Conservation (phyloP, 1,140 invertebrate species). For the Drosophila lacteicornis region DNA sequence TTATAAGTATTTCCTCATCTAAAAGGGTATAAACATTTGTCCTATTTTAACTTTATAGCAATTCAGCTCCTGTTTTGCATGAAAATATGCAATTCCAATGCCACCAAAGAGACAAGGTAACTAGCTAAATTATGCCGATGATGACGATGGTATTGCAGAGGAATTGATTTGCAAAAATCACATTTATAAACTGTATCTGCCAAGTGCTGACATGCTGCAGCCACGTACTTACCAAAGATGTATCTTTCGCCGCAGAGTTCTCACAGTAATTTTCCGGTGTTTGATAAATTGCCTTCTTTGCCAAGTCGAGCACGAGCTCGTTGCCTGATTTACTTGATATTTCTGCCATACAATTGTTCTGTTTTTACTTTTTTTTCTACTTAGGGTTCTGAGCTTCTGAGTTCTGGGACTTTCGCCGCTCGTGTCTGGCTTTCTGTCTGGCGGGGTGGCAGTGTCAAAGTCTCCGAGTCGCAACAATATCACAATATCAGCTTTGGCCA, state of each 20-base stretch:
- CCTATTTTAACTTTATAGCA: too few relatives aligned
- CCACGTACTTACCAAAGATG: background rate
- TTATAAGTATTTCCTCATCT: too few relatives aligned
- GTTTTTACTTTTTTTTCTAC: slow-evolving; percentile 8
- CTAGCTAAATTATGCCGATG: background rate
- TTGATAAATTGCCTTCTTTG: slow-evolving; percentile 14
- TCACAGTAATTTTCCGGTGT: slow-evolving; percentile 33
- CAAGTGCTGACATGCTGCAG: background rate
- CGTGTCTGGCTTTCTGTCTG: slow-evolving; percentile 37
- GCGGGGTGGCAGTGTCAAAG: slow-evolving; percentile 22
- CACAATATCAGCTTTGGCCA: slow-evolving; percentile 13
- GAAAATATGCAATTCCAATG: background rate
- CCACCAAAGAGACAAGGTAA: slow-evolving; percentile 3
- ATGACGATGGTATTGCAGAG: background rate
- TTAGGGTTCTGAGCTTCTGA: slow-evolving; percentile 1
- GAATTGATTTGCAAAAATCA: slow-evolving; percentile 3
- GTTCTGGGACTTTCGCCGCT: slow-evolving; percentile 2
- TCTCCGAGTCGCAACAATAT: slow-evolving; percentile 1
- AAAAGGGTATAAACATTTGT: too few relatives aligned
- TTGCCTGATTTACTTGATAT: slow-evolving; percentile 44
- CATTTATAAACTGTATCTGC: background rate
- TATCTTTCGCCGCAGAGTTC: slow-evolving; percentile 5
- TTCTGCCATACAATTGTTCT: slow-evolving; percentile 28
- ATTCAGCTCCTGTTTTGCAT: too few relatives aligned
- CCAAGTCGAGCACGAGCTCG: slow-evolving; percentile 31